These are phyloP conservation scores for Scolopax bukidnonensis DNA, from an alignment of 2,797 vertebrate species.

Conservation along the genomic window DNA sequence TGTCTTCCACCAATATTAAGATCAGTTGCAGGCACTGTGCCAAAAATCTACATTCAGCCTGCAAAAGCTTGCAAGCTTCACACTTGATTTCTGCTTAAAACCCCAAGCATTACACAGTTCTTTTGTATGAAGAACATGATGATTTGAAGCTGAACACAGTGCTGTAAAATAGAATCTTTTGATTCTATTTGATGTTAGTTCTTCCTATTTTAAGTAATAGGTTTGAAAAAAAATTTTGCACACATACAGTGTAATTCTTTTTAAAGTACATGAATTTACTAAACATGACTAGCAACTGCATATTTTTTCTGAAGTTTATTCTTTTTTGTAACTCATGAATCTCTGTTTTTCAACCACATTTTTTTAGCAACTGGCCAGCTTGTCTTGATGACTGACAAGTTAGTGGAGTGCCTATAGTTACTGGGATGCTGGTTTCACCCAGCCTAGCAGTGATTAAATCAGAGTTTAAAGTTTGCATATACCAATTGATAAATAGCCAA, in stretches of 20 bases:
- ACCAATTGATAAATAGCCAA: not conserved
- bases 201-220: not conserved
- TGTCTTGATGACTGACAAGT: not conserved
- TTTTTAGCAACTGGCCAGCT: not conserved
- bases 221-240: not conserved
- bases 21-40: not conserved
- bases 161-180: not conserved
- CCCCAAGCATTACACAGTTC: fast-evolving
- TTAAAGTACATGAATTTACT: not conserved
- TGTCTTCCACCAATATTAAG: not conserved
- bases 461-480: not conserved
- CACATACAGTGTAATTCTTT: fast-evolving
- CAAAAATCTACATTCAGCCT: not conserved
- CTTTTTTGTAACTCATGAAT: not conserved
- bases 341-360: not conserved
- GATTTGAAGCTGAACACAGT: not conserved
- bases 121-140: not conserved
- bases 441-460: not conserved
- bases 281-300: not conserved
- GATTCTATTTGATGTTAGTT: not conserved
- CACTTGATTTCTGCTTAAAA: not conserved
- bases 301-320: not conserved
- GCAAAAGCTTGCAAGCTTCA: not conserved
- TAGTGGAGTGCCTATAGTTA: not conserved
- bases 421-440: not conserved